These are phyloP conservation scores for Nesoenas mayeri DNA, from an alignment of 2,113 vertebrate species.

Conservation along the genomic window DNA sequence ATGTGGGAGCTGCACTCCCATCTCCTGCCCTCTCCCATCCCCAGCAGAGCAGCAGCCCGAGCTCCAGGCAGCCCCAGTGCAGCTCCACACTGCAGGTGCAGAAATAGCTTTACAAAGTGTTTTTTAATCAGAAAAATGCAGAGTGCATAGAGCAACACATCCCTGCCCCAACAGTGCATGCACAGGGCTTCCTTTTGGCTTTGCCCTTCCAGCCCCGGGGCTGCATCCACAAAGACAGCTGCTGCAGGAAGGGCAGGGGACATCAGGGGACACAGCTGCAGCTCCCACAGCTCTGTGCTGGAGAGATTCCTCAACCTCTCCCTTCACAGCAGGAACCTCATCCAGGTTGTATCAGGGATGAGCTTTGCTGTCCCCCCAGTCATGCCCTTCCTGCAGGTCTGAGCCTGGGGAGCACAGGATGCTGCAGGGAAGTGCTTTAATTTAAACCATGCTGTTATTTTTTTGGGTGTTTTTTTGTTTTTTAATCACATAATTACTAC, in stretches of 20 bases:
- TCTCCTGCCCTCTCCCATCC: neutral
- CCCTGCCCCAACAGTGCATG: fast-evolving
- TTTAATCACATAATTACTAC: conserved; percentile 45
- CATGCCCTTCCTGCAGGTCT: fast-evolving
- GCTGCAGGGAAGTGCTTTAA: conserved; percentile 7
- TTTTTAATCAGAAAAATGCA: neutral
- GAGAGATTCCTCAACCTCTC: neutral
- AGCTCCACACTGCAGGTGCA: fast-evolving
- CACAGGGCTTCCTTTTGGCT: fast-evolving
- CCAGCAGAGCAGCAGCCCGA: neutral
- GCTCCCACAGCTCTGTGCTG: fast-evolving
- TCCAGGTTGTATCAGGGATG: neutral
- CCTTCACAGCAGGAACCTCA: neutral
- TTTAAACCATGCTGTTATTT: neutral
- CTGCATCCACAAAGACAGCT: neutral
- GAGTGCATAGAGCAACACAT: fast-evolving
- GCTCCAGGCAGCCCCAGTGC: neutral
- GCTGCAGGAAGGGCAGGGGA: neutral
- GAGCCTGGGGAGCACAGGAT: neutral
- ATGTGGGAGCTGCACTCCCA: neutral
- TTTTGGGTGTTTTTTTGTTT: neutral
- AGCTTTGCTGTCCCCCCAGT: neutral
- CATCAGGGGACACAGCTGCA: fast-evolving
- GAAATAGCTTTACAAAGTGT: neutral
- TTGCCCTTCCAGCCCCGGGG: neutral